These are phyloP conservation scores for Rhinogobius similis DNA, from an alignment of 2,113 vertebrate species.

Conservation along the genomic window DNA sequence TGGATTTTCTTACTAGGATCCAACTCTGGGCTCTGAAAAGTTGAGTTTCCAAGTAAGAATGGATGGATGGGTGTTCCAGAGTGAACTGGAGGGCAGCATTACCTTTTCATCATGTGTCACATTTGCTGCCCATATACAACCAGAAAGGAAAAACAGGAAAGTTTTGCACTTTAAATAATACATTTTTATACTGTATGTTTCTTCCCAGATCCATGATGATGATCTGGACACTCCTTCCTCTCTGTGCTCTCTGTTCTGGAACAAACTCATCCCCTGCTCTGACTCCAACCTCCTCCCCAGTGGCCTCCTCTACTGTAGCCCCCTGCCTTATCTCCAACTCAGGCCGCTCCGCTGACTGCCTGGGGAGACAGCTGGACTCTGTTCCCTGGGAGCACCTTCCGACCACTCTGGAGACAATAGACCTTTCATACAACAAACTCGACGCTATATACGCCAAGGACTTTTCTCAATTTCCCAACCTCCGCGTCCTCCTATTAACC, in stretches of 20 bases:
- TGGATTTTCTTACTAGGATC: too few relatives aligned
- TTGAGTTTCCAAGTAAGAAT: too few relatives aligned
- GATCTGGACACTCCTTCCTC: constrained; percentile 38
- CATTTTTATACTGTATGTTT: constrained; percentile 7
- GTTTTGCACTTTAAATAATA: too few relatives aligned
- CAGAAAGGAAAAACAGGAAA: too few relatives aligned
- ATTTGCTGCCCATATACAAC: too few relatives aligned
- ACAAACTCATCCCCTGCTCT: constrained; percentile 28
- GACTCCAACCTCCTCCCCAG: constrained; percentile 5
- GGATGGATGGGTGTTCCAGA: too few relatives aligned
- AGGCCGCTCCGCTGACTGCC: constrained; percentile 71
- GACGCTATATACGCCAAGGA: constrained; percentile 47
- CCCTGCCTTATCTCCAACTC: constrained; percentile 54
- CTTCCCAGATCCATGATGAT: constrained; percentile 49
- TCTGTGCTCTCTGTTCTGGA: constrained; percentile 48
- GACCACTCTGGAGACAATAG: constrained; percentile 59
- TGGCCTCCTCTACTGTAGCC: neutral
- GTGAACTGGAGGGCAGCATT: too few relatives aligned
- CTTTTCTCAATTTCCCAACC: constrained; percentile 61
- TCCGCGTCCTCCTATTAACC: constrained; percentile 66
- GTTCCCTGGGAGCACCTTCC: constrained; percentile 76
- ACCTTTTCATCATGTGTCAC: too few relatives aligned
- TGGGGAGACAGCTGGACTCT: constrained; percentile 59
- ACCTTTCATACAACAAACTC: constrained; percentile 83
- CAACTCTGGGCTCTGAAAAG: too few relatives aligned